These are phyloP conservation scores for Eufriesea mexicana DNA, from an alignment of 1,140 invertebrate genomes.

Conservation along the genomic window DNA sequence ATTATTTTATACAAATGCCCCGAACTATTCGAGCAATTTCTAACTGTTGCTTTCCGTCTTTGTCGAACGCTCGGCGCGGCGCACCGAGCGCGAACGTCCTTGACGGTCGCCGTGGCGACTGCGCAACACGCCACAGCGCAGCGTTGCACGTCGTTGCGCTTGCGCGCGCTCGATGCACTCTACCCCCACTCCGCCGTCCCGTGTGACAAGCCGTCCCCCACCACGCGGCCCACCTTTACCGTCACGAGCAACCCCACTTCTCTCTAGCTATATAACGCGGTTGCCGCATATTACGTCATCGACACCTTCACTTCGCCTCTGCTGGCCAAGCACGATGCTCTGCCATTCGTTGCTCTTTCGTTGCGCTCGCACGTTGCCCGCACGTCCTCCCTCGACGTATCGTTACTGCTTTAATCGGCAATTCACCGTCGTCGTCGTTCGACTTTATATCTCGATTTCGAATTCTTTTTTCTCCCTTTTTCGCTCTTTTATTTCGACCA, in stretches of 20 bases:
- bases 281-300: constrained; percentile 65
- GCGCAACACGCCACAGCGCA: constrained; percentile 51
- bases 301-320: constrained; percentile 64
- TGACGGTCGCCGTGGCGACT: constrained; percentile 64
- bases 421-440: background rate
- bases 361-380: constrained; percentile 11
- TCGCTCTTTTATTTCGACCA: too few species aligned
- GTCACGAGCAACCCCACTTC: constrained; percentile 60
- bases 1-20: constrained; percentile 8
- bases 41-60: constrained; percentile 14
- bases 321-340: constrained; percentile 48
- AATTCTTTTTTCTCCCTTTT: background rate
- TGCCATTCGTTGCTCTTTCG: constrained; percentile 49
- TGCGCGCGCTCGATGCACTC: constrained; percentile 48
- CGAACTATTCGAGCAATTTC: constrained; percentile 17
- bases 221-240: constrained; percentile 25
- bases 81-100: constrained; percentile 62
- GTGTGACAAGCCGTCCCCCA: background rate
- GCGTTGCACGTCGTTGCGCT: constrained; percentile 56
- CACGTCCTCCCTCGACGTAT: background rate
- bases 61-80: constrained; percentile 24
- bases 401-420: background rate
- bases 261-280: constrained; percentile 8
- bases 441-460: background rate
- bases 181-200: background rate